Base-by-base conservation (phyloP, 2,888 invertebrate genomes). In the Oscheius sp. region DNA sequence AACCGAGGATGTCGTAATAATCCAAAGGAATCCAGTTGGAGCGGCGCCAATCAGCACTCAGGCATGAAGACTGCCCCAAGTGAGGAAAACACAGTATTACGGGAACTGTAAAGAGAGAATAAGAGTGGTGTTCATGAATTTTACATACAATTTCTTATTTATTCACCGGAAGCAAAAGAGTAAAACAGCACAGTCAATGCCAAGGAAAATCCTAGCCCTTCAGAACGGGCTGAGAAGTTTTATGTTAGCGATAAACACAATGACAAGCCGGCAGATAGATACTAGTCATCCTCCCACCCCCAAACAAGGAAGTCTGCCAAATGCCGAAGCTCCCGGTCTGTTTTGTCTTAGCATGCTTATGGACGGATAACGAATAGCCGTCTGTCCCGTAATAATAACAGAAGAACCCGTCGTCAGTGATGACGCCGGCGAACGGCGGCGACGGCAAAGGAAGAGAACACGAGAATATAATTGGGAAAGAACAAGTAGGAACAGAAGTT, bases 1-100 rank as follows among this genome's bases (percentile, higher is more conserved):
- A 59, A 59, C 59, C 44, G 59, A 44, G 44, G 59, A 59, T 59
- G 59, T 44, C 59, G 59, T 59, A 59, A 59, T 59, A 59, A 59
- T 59, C 59, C 59, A 44, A 44, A 59, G 59, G 59, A 59, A 59
- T 59, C 59, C 59, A 59, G 59, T 59, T 59, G 59, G 24, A 41
- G 56, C 33, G 26, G 50, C 20, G 12, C n/a, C n/a, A n/a, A n/a
- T n/a, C n/a, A n/a, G n/a, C n/a, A n/a, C n/a, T n/a, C n/a, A n/a
- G n/a, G n/a, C 4, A 20, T 4, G 3, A 12, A 8, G 33, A 20
- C 54, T 5, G 54, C 54, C 20, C 54, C 59, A 59, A 59, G 41
- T 20, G 36, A 57, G 41, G 24, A 38, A 24, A 38, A 41, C 20
- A 57, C 41, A 32, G 32, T 12, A 26, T 14, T 22, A 26, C 38